Base-by-base conservation (phyloP, 2,888 invertebrate genomes). In the Archaeoteleia sp. region DNA sequence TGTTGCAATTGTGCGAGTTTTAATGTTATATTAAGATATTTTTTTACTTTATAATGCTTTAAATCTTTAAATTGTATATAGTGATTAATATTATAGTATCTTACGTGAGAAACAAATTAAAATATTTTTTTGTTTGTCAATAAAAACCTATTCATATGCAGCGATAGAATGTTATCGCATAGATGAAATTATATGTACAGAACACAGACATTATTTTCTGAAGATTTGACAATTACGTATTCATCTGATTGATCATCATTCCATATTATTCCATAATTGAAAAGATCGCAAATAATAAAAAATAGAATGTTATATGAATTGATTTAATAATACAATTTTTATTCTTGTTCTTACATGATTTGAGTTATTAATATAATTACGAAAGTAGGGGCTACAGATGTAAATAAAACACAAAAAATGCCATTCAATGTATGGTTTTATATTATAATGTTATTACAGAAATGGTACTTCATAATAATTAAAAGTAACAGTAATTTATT, bases 401-500 rank as follows among this genome's bases (percentile, higher is more conserved):
- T n/a, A n/a, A n/a, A n/a, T n/a, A n/a, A n/a, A n/a, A n/a, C n/a
- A 23, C 42, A 68, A 27, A 12, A 62, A 72, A 29, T 82, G 80
- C 81, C 83, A 83, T 83, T 83, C 82, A 83, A 82, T 82, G 81
- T 82, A 82, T 83, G 82, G 82, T 83, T 82, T 83, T 84, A 82
- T 82, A 80, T 83, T 78, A 81, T 80, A 82, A 80, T 85, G 81
- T 89, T 89, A 89, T 89, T 89, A 89, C 89, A 89, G 88, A 89
- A 89, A 89, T 88, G 88, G 88, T 89, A 89, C 88, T 89, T 89
- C 87, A 87, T 88, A 89, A 88, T 89, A 88, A 89, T 88, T 81
- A 82, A 82, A 80, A 83, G 87, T 89, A 88, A 88, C 88, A 88
- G 87, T 88, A 89, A 87, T 88, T 88, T 88, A 88, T 88, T 76